These are phyloP conservation scores for Diorhabda carinulata DNA, from an alignment of 1,140 invertebrate species.

Conservation along the genomic window DNA sequence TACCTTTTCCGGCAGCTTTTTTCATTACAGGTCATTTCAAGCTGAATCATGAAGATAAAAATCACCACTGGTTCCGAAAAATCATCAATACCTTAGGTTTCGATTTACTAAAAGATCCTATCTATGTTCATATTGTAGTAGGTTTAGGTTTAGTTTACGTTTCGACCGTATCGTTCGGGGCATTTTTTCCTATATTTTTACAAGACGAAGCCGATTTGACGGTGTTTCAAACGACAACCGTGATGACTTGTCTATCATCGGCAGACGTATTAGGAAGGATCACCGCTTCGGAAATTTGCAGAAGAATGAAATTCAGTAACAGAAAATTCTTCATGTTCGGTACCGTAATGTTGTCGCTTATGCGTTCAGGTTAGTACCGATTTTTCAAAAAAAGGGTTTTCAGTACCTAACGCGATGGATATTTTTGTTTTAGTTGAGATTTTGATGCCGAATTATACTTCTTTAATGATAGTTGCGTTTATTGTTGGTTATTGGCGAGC, in stretches of 20 bases:
- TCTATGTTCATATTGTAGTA: constrained; percentile 62
- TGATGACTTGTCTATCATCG: constrained; percentile 60
- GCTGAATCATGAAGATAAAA: constrained; percentile 17
- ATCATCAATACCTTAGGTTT: constrained; percentile 56
- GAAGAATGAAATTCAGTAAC: constrained; percentile 57
- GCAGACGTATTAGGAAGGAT: constrained; percentile 64
- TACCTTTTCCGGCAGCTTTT: not conserved
- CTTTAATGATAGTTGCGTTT: constrained; percentile 48
- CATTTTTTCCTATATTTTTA: constrained; percentile 64
- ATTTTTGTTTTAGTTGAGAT: constrained; percentile 18
- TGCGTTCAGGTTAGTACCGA: constrained; percentile 49
- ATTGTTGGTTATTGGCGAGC: constrained; percentile 61
- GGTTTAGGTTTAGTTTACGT: constrained; percentile 63
- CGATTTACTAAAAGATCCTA: constrained; percentile 56
- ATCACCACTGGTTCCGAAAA: constrained; percentile 36
- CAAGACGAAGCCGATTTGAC: constrained; percentile 52
- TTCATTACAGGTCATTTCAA: constrained; percentile 6
- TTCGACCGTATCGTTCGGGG: constrained; percentile 64
- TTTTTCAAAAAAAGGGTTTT: not conserved
- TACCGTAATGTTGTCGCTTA: constrained; percentile 44
- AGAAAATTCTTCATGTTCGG: constrained; percentile 54
- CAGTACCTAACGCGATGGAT: not conserved
- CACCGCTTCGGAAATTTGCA: constrained; percentile 59
- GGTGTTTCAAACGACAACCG: constrained; percentile 57
- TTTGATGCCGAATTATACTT: constrained; percentile 44